Evolutionary conservation across 2,113 vertebrate species (phyloP).

Genomic region (Rafetus swinhoei): DNA sequence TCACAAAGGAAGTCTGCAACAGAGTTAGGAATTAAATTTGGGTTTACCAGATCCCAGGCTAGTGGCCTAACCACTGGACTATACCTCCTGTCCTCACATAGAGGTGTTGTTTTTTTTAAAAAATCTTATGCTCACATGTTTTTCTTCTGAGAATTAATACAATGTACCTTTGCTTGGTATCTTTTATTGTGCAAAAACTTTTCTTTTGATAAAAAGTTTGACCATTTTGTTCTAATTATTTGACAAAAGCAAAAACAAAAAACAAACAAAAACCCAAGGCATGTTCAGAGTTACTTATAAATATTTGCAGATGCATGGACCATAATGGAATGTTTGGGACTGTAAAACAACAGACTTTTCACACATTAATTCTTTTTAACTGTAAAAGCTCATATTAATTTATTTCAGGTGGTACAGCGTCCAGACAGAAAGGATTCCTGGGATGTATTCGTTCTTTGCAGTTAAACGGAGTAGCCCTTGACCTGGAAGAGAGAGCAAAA

Average conservation of each 20-base stretch:
- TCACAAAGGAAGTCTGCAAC: not conserved
- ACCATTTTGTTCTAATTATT: not conserved
- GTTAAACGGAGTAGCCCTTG: constrained; percentile 89
- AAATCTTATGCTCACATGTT: not conserved
- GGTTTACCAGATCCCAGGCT: not conserved
- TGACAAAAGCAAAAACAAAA: not conserved
- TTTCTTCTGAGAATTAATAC: not conserved
- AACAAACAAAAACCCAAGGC: not conserved
- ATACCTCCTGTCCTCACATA: not conserved
- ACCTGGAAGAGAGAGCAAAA: constrained; percentile 89
- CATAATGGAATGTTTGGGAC: not conserved
- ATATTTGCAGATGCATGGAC: not conserved
- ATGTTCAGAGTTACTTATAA: not conserved
- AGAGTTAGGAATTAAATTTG: not conserved
- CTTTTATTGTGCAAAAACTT: not conserved
- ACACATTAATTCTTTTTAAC: not conserved
- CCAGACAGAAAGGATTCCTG: constrained; percentile 93
- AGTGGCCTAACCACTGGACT: not conserved
- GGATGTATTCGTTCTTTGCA: constrained; percentile 93
- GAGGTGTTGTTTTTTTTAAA: not conserved
- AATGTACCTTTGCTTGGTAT: not conserved
- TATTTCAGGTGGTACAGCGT: constrained; percentile 91
- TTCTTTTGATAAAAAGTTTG: not conserved
- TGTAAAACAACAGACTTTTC: not conserved
- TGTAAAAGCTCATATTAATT: constrained; percentile 20